A percentile compares a stretch with the other conserved stretches of the same genome.
These are phyloP conservation scores for Dendrolimus kikuchii DNA, from an alignment of 1,140 invertebrate genomes.

Conservation along the genomic window DNA sequence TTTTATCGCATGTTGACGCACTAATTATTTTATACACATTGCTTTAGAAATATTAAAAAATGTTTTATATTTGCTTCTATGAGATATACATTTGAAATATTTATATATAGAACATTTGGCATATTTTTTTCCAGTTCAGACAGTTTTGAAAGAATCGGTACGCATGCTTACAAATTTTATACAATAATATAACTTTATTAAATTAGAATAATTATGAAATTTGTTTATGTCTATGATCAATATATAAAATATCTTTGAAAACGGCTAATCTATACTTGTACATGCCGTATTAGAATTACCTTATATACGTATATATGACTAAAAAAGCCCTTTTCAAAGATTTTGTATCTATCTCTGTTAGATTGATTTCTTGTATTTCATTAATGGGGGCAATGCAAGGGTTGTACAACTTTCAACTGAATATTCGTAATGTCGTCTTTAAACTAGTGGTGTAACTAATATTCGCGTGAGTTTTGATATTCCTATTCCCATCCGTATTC, in stretches of 20 bases:
- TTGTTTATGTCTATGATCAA: conserved; percentile 4
- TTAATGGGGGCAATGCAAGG: too few species aligned
- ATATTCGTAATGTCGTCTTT: background rate
- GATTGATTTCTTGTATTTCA: too few species aligned
- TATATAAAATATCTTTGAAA: conserved; percentile 8
- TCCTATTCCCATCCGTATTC: too few species aligned
- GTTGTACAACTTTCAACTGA: conserved; percentile 3
- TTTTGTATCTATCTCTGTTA: background rate
- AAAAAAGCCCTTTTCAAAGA: conserved; percentile 1
- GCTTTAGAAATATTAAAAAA: conserved; percentile 37
- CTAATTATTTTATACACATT: conserved; percentile 30
- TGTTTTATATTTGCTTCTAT: conserved; percentile 24
- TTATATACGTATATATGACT: background rate
- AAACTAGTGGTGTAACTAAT: conserved; percentile 1
- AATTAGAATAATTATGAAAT: background rate
- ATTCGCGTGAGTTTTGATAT: background rate
- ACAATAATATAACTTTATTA: conserved; percentile 8
- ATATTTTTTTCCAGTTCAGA: conserved; percentile 61
- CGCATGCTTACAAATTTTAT: conserved; percentile 50
- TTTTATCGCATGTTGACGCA: conserved; percentile 59
- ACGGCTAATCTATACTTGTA: background rate
- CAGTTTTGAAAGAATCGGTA: conserved; percentile 62
- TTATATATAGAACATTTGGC: conserved; percentile 31
- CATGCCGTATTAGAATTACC: too few species aligned
- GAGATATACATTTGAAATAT: conserved; percentile 23